phyloP scores from a whole-genome alignment of 2,797 vertebrate genomes.

The Aeoliscus strigatus region DNA sequence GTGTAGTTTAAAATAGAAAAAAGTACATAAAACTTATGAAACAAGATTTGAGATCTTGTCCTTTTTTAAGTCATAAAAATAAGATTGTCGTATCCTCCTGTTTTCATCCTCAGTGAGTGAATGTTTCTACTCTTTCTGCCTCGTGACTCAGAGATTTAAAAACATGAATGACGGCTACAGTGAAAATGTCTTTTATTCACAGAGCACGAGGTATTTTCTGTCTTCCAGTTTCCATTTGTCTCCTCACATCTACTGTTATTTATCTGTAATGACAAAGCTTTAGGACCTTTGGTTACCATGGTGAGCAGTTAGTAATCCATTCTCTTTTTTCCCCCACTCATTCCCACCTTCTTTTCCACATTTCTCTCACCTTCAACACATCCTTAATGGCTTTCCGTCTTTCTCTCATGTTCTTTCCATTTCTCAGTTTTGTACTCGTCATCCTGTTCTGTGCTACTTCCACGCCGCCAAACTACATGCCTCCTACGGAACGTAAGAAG shows the following conservation, averaged over 20 bases:
- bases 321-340: slow-evolving; percentile 42
- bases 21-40: too few relatives aligned
- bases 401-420: slow-evolving; percentile 41
- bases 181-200: slow-evolving; percentile 4
- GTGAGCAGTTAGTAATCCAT: slow-evolving; percentile 54
- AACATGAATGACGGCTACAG: slow-evolving; percentile 2
- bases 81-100: too few relatives aligned
- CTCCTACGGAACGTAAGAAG: slow-evolving; percentile 61
- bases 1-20: too few relatives aligned
- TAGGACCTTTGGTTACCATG: slow-evolving; percentile 18
- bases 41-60: too few relatives aligned
- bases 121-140: neutral
- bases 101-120: slow-evolving; percentile 1
- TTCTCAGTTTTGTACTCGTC: slow-evolving; percentile 54
- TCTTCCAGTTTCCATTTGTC: slow-evolving; percentile 20
- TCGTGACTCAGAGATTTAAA: too few relatives aligned
- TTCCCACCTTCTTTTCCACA: slow-evolving; percentile 25
- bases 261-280: slow-evolving; percentile 22
- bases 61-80: too few relatives aligned
- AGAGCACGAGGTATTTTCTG: slow-evolving; percentile 7
- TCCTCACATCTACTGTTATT: slow-evolving; percentile 23
- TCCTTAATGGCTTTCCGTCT: slow-evolving; percentile 17
- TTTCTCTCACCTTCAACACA: slow-evolving; percentile 15
- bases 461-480: slow-evolving; percentile 47
- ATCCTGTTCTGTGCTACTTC: slow-evolving; percentile 44